Base-by-base conservation (phyloP, 2,113 vertebrate species). In the Poicephalus meyeri region DNA sequence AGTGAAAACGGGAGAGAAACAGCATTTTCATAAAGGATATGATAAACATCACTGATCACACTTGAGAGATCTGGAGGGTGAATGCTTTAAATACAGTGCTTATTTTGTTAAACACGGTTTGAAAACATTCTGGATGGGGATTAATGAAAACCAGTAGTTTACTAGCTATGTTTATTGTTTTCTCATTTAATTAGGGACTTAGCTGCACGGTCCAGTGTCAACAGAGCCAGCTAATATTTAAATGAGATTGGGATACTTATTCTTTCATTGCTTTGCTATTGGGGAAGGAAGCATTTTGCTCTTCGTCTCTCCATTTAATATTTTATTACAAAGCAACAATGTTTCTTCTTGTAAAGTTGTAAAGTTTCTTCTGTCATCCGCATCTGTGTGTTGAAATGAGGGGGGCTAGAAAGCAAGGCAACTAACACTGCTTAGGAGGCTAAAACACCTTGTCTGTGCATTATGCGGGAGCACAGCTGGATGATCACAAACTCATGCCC, bases 141-240 rank as follows among this genome's bases (percentile, higher is more conserved):
- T 86, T 91, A 93, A 86, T 88, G 80, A 73, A 88, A 96, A 69
- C 55, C 56, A 83, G 37, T 63, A n/a, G 35, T 73, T 94, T 94
- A 80, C 64, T 90, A 35, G 37, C 33, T 95, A 44, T 58, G 55
- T 72, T 93, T 94, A 73, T 78, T 91, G 79, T 82, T 93, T 95
- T 94, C 82, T 88, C 68, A 68, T 83, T 90, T 96, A 86, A 86
- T 96, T 95, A 66, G 64, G 35, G 71, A 53, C 20, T 85, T 85
- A 88, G 50, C 60, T 86, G 64, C 78, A 23, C 0, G 0, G 77
- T 88, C 28, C 63, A 77, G 13, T 60, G 83, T 94, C 91, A 93
- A 88, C 42, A 94, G 50, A 88, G 50, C n/a, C 53, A 55, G 76
- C 42, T 86, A 86, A 88, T 83, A 86, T 77, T 94, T 88, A 83